Conservation (phyloP, 2,888 invertebrate genomes). For the Drosophila conformis region DNA sequence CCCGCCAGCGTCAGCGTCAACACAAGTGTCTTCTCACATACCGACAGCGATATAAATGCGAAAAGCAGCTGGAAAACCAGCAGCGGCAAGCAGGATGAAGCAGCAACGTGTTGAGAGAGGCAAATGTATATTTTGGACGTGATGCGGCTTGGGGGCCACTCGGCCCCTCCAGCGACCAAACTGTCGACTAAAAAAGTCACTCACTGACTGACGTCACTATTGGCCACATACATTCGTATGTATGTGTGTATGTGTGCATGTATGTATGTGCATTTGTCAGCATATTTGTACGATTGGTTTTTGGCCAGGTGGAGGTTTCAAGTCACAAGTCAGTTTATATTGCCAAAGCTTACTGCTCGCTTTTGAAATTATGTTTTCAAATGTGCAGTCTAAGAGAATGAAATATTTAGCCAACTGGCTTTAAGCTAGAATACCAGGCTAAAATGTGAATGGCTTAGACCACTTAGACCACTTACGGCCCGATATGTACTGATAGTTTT, state of each 20-base stretch:
- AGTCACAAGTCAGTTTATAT: constrained; percentile 32
- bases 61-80: constrained; percentile 6
- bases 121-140: constrained; percentile 77
- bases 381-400: background rate
- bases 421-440: background rate
- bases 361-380: constrained; percentile 5
- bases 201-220: constrained; percentile 38
- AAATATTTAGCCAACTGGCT: background rate
- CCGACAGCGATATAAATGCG: constrained; percentile 63
- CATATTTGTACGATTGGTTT: constrained; percentile 20
- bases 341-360: background rate
- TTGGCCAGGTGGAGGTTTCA: background rate
- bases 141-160: constrained; percentile 56
- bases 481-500: background rate
- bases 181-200: constrained; percentile 32
- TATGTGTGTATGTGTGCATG: background rate
- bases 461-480: background rate
- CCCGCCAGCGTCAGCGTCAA: constrained; percentile 65
- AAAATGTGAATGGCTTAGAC: background rate
- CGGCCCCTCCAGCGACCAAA: constrained; percentile 37
- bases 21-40: constrained; percentile 72
- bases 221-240: constrained; percentile 14
- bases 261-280: constrained; percentile 2
- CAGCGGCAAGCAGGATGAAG: constrained; percentile 9
- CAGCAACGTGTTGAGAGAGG: constrained; percentile 63